These are phyloP conservation scores for Gobionotothen gibberifrons DNA, from an alignment of 2,797 vertebrate species.

Conservation along the genomic window DNA sequence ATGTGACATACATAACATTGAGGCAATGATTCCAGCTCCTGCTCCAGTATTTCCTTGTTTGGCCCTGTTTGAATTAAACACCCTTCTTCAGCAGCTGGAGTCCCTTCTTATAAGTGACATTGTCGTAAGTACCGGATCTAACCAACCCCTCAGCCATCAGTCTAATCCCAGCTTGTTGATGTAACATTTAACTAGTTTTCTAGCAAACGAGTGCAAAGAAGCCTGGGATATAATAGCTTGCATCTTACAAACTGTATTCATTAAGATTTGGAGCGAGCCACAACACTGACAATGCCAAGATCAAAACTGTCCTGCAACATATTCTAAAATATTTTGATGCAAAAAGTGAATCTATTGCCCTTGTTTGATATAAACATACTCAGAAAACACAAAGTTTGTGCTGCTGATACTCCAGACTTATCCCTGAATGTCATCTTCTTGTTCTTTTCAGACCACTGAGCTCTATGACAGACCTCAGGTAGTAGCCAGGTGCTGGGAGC, in stretches of 20 bases:
- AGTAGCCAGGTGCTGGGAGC: constrained; percentile 80
- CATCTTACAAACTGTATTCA: constrained; percentile 65
- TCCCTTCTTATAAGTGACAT: constrained; percentile 55
- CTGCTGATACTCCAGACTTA: constrained; percentile 59
- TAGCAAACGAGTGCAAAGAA: constrained; percentile 28
- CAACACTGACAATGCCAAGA: constrained; percentile 55
- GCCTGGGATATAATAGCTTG: constrained; percentile 21
- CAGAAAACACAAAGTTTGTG: constrained; percentile 65
- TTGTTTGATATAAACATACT: constrained; percentile 33
- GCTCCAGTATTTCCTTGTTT: not conserved
- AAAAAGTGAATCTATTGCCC: constrained; percentile 6
- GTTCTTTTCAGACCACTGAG: constrained; percentile 83
- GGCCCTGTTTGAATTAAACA: not conserved
- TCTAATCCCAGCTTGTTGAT: constrained; percentile 55
- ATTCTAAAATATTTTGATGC: constrained; percentile 8
- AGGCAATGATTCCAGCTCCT: constrained; percentile 5
- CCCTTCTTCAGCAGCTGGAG: constrained; percentile 57
- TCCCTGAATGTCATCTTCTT: constrained; percentile 68
- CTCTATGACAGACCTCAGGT: constrained; percentile 83
- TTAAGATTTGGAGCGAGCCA: constrained; percentile 54
- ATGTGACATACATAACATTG: constrained; percentile 8
- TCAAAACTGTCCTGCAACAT: constrained; percentile 37
- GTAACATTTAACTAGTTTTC: constrained; percentile 58
- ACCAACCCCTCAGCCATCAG: constrained; percentile 61
- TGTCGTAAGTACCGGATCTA: constrained; percentile 56